Base-by-base conservation (phyloP, 2,797 vertebrate genomes). In the Leptoclinus maculatus region DNA sequence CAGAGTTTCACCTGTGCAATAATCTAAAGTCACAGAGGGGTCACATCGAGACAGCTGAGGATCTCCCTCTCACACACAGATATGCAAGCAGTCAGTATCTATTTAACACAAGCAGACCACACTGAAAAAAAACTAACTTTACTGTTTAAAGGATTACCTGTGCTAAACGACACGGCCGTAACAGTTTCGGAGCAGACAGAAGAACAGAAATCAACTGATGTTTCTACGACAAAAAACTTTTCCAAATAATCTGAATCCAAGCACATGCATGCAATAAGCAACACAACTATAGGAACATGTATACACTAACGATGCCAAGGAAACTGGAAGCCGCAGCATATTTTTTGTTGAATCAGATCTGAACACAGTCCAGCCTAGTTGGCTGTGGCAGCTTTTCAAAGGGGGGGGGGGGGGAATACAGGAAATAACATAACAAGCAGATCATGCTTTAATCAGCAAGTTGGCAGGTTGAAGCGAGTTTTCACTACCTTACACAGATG, bases 371-470 rank as follows among this genome's bases (percentile, higher is more conserved):
- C 86, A 87, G 68, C 64, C 41, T n/a, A 71, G 59, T 74, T 65
- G 66, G 77, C 39, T 5, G 21, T 67, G 73, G 83, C 87, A 62
- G 75, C 77, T 79, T 83, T 79, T 84, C 76, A 88, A 91, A 88
- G 71, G 11, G 39, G 29, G 16, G 43, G n/a, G 49, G 29, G 29
- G 29, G 29, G 29, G 5, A 5, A 4, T 32, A 84, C 73, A 86
- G 85, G 85, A 93, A 94, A 91, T 72, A 85, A 89, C 71, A 83
- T 82, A 90, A 88, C 83, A 88, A 88, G 78, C 47, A 58, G 72
- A 83, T 89, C 83, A 65, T 54, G 88, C 92, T 92, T 92, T 93
- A 91, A 94, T 93, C 91, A 94, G 74, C 76, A 62, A 76, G 69
- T 63, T 89, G 87, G 83, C 91, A 32, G 88, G 83, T 29, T 73